Evolutionary conservation across 2,797 vertebrate species (phyloP).

Genomic region (Clarias fuscus): DNA sequence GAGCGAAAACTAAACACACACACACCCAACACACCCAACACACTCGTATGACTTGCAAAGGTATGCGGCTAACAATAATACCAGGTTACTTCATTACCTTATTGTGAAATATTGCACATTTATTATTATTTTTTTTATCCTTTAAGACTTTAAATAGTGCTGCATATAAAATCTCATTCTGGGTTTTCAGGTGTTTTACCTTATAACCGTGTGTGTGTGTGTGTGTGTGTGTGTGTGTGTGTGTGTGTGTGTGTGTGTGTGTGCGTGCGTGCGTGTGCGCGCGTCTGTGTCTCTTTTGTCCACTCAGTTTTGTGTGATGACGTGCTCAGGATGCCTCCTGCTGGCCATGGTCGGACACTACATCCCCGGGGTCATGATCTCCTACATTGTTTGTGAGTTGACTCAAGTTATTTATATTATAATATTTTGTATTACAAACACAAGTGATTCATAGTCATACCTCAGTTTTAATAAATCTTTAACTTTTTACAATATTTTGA

Average conservation of each 20-base stretch:
- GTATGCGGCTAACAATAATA: no score
- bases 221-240: background rate
- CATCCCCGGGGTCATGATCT: constrained; percentile 98
- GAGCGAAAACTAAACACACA: background rate
- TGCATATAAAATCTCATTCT: background rate
- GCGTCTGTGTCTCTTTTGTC: background rate
- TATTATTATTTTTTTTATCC: background rate
- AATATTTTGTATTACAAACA: background rate
- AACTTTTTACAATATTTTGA: background rate
- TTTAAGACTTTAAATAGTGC: background rate
- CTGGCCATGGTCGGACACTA: constrained; percentile 92
- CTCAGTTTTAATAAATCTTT: no score
- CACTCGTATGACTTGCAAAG: background rate
- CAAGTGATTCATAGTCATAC: background rate
- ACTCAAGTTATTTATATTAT: background rate
- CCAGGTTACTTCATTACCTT: background rate
- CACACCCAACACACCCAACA: background rate
- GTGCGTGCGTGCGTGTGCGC: background rate
- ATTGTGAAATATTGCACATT: background rate
- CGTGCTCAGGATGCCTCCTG: constrained; percentile 85
- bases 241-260: background rate
- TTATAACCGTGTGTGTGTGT: background rate
- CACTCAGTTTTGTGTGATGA: constrained; percentile 87
- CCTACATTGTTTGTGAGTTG: constrained; percentile 94
- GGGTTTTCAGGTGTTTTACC: background rate